Conservation (phyloP, 2,797 vertebrate genomes). For the Chlorospingus semifuscus region DNA sequence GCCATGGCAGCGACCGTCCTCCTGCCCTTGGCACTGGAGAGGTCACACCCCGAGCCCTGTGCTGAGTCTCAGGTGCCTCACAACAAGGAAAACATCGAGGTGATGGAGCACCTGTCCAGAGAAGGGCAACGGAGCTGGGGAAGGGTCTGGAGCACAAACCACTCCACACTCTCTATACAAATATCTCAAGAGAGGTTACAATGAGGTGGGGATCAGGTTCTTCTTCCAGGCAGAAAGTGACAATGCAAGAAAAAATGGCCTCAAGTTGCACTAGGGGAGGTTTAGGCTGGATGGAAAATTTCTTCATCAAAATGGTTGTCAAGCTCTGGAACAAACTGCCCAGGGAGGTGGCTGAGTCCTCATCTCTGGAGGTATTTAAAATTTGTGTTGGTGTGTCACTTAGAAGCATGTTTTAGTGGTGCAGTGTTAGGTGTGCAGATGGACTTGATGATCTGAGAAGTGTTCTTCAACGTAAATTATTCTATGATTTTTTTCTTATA, state of each 20-base stretch:
- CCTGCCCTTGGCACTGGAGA: no score
- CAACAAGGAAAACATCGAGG: background rate
- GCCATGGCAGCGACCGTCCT: background rate
- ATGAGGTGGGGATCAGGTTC: rapidly evolving
- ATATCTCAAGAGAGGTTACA: background rate
- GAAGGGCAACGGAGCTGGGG: rapidly evolving
- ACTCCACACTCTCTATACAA: background rate
- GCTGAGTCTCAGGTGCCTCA: background rate
- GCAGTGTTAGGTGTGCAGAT: background rate
- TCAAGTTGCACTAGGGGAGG: background rate
- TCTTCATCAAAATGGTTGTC: background rate
- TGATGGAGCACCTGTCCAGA: background rate
- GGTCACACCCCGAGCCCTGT: no score
- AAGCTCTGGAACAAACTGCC: background rate
- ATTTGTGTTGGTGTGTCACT: background rate
- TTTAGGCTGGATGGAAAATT: background rate
- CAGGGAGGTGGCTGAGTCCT: background rate
- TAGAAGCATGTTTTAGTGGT: background rate
- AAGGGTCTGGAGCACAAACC: background rate
- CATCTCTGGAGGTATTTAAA: background rate
- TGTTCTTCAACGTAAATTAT: background rate
- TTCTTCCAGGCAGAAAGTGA: background rate
- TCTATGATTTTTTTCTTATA: background rate
- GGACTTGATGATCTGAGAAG: background rate
- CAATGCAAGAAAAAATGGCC: rapidly evolving